Base-by-base conservation (phyloP, 2,888 invertebrate species). In the Agrochola lota region DNA sequence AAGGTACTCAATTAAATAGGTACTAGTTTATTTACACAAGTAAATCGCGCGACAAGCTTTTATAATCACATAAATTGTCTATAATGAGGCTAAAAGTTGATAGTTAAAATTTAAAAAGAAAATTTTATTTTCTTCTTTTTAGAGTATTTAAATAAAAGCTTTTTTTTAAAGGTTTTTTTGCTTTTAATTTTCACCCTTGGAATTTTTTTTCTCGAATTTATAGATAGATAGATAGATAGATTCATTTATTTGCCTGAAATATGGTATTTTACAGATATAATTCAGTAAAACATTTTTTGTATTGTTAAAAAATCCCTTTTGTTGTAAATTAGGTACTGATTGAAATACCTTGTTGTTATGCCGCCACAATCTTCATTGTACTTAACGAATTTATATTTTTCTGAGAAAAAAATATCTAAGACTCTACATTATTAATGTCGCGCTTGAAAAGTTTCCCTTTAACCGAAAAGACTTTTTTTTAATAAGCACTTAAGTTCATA, bases 401-500 rank as follows among this genome's bases (percentile, higher is more conserved):
- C 35, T 12, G 35, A n/a, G 35, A n/a, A 40, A 40, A 55, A 12
- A 69, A 15, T 17, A n/a, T 60, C 1, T 60, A 35, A 35, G 62
- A 4, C 62, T 55, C 57, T n/a, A 23, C 2, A 12, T 63, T 62
- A 62, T n/a, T n/a, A 62, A 62, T 35, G 43, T 43, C 30, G 43
- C 30, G 12, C 52, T 46, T 35, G 0, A 80, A 77, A 68, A 49
- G 15, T 40, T 80, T 77, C 17, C 26, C 43, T 57, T 23, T 77
- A 62, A 67, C 78, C 78, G 43, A 57, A 78, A 82, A 68, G 6
- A 6, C 30, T 57, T 71, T 73, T 55, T 84, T 62, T 72, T 62
- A 49, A 67, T 66, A 66, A 80, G 57, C 60, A 81, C 73, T 71
- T 78, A 57, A 55, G 52, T 63, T 23, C 52, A 74, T 71, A 71